Conservation (phyloP, 1,140 invertebrate species). For the Meteorus sp. region DNA sequence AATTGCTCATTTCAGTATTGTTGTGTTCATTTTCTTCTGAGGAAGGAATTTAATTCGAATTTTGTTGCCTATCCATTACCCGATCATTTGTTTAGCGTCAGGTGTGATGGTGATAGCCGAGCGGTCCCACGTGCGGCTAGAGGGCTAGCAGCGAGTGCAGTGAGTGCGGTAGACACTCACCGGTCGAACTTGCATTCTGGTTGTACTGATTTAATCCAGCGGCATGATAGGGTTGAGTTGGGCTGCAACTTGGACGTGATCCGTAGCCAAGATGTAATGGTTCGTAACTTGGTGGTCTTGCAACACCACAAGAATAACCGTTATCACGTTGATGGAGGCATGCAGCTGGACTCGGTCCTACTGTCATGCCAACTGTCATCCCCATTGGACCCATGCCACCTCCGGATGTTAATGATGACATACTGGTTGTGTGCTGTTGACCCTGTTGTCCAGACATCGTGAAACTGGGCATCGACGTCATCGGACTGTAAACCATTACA, state of each 20-base stretch:
- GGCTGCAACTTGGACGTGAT: conserved; percentile 67
- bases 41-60: background rate
- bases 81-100: conserved; percentile 25
- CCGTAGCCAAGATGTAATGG: conserved; percentile 69
- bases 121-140: conserved; percentile 56
- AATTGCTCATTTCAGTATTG: no score
- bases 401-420: conserved; percentile 50
- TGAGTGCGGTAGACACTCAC: conserved; percentile 62
- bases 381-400: conserved; percentile 59
- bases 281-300: conserved; percentile 65
- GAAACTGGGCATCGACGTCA: conserved; percentile 64
- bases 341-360: conserved; percentile 61
- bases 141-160: conserved; percentile 61
- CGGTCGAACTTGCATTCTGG: conserved; percentile 65
- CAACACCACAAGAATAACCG: conserved; percentile 67
- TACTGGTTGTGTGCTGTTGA: conserved; percentile 48
- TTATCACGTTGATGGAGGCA: conserved; percentile 72
- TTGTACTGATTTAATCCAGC: conserved; percentile 65
- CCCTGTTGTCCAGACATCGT: conserved; percentile 54
- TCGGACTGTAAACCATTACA: conserved; percentile 48
- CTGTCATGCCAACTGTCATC: conserved; percentile 58
- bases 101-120: conserved; percentile 41
- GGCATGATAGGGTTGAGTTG: conserved; percentile 67
- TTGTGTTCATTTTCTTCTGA: no score
- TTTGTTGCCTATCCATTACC: conserved; percentile 28